Base-by-base conservation (phyloP, 2,888 invertebrate genomes). In the Cataglyphis altisquamis region DNA sequence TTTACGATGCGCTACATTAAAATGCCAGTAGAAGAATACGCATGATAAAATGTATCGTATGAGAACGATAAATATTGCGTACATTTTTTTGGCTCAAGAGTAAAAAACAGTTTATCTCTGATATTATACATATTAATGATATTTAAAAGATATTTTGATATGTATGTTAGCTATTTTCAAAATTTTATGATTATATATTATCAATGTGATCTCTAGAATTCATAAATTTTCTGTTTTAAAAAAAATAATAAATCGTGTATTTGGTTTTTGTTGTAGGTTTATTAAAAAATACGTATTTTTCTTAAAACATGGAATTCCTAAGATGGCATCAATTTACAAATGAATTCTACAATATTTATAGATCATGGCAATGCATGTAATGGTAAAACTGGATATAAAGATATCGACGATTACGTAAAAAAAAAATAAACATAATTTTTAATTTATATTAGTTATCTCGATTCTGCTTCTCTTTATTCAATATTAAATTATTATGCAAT, bases 341-440 rank as follows among this genome's bases (percentile, higher is more conserved):
- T 48, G 8, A 8, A 60, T 60, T 29, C 25, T 57, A 39, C 10
- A 10, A n/a, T 25, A 41, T 62, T 73, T 41, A n/a, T 15, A 60
- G 41, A 72, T 41, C 66, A 41, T 29, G 25, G 21, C 36, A 36
- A 36, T 6, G 39, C 45, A 66, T 64, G n/a, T 29, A 60, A 48
- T 45, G 68, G 45, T 39, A 55, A 82, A 78, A 84, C 72, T 72
- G 67, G 83, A 77, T 62, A 83, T n/a, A 57, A 63, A 68, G 21
- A 55, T 18, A 32, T 68, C 36, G 25, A 67, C 36, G 29, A 63
- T 72, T 66, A 52, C 29, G 12, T 67, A 82, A 82, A 70, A 60
- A n/a, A 74, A 21, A 60, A 70, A 45, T 55, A 66, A 57, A 3
- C 8, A 9, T 41, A 55, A 55, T 21, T 57, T 57, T 57, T 21